Conservation (phyloP, 2,888 invertebrate genomes). For the Ophion costatus region DNA sequence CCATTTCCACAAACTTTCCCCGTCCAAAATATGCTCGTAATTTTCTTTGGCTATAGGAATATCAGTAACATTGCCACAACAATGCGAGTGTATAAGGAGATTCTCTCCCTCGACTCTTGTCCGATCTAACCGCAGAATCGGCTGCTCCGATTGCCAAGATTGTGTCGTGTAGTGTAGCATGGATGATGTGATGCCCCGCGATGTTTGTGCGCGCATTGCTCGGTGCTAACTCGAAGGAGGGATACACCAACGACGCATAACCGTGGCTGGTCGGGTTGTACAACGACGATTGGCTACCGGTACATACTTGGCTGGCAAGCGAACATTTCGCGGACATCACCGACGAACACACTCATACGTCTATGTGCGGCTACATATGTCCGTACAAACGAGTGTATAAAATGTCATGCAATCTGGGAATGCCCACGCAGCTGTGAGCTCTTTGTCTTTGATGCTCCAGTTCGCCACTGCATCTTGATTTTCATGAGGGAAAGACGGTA, state of each 20-base stretch:
- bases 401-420: slow-evolving; percentile 54
- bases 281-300: slow-evolving; percentile 59
- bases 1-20: not conserved
- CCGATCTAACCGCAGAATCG: slow-evolving; percentile 65
- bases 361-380: not conserved
- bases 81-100: slow-evolving; percentile 30
- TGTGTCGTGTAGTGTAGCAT: slow-evolving; percentile 34
- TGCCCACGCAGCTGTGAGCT: slow-evolving; percentile 67
- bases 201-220: slow-evolving; percentile 1
- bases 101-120: slow-evolving; percentile 40
- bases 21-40: not conserved
- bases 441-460: slow-evolving; percentile 68
- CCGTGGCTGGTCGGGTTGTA: slow-evolving; percentile 36
- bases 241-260: slow-evolving; percentile 36
- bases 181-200: slow-evolving; percentile 12
- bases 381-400: slow-evolving; percentile 2
- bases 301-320: slow-evolving; percentile 55
- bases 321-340: slow-evolving; percentile 62
- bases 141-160: slow-evolving; percentile 62
- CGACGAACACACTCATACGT: not conserved
- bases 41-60: not conserved
- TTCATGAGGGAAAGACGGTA: slow-evolving; percentile 34
- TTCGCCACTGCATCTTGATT: slow-evolving; percentile 61
- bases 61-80: slow-evolving; percentile 1
- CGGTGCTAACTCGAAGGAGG: slow-evolving; percentile 35